phyloP scores from a whole-genome alignment of 2,888 invertebrate genomes.

The Abrostola triplasia region DNA sequence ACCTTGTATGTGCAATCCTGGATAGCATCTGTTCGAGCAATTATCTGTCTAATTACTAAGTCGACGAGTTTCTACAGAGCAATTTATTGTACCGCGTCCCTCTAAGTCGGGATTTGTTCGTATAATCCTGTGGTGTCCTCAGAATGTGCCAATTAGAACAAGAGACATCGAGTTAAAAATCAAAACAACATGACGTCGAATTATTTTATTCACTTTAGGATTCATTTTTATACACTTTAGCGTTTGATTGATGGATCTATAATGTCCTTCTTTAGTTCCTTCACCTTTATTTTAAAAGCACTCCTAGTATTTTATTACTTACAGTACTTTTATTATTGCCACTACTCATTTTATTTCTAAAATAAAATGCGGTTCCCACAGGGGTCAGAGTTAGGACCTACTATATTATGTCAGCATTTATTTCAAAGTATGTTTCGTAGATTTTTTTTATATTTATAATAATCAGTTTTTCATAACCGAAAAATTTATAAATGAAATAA shows the following conservation, averaged over 20 bases:
- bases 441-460: no score
- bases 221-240: slow-evolving; percentile 7
- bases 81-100: slow-evolving; percentile 39
- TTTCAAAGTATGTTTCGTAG: no score
- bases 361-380: no score
- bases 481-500: no score
- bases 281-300: no score
- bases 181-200: not conserved
- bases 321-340: no score
- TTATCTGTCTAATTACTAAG: slow-evolving; percentile 51
- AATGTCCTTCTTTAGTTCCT: no score
- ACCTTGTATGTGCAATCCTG: slow-evolving; percentile 44
- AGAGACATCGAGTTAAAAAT: slow-evolving; percentile 26
- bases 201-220: not conserved
- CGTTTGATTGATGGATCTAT: slow-evolving; percentile 7
- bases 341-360: no score
- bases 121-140: slow-evolving; percentile 41
- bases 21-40: slow-evolving; percentile 50
- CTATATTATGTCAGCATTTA: no score
- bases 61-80: slow-evolving; percentile 36
- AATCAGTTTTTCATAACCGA: no score
- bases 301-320: no score
- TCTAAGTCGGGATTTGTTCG: slow-evolving; percentile 41
- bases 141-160: slow-evolving; percentile 37
- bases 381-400: no score